Evolutionary conservation across 2,113 vertebrate species (phyloP), one percentile per base, ranked within the genome.

Genomic region (Ascaphus truei): DNA sequence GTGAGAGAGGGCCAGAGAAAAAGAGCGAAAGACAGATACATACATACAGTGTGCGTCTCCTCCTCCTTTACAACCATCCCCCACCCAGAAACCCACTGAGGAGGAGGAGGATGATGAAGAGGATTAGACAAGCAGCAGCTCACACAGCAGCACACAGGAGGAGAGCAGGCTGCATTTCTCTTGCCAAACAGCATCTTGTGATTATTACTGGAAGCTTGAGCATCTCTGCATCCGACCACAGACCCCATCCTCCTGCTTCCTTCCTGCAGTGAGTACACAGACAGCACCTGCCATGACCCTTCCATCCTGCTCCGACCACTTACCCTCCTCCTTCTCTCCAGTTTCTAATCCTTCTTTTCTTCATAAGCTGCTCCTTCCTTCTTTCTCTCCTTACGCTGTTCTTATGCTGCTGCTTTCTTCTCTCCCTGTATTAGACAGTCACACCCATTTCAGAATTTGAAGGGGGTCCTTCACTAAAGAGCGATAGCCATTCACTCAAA

Each of bases 21-120:
- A n/a, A n/a, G n/a, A n/a, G n/a, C n/a, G n/a, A n/a, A n/a, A n/a
- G n/a, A n/a, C n/a, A n/a, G n/a, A n/a, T n/a, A n/a, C n/a, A n/a
- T n/a, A 56, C 8, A 18, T 4, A 5, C 39, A 45, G 25, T 4
- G 36, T 27, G 57, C 16, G 7, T 8, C 18, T 68, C 53, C 64
- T 47, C 64, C 53, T 30, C 52, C 39, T 22, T 16, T 22, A 56
- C 57, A 26, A 15, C 37, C 30, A n/a, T 43, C 45, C 64, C 64
- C 64, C 37, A 36, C 63, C 37, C 39, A 43, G 51, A 15, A 26
- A 30, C 62, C 50, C 4, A 52, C 10, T 13, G 50, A 13, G 5
- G 34, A 45, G 50, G 39, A 67, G 62, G 47, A 53, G 52, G 64
- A 67, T 67, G 34, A 45, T 34, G 39, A 67, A 48, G 47, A 53